Evolutionary conservation across 2,888 invertebrate genomes (phyloP).

Genomic region (Caenorhabditis sinica): DNA sequence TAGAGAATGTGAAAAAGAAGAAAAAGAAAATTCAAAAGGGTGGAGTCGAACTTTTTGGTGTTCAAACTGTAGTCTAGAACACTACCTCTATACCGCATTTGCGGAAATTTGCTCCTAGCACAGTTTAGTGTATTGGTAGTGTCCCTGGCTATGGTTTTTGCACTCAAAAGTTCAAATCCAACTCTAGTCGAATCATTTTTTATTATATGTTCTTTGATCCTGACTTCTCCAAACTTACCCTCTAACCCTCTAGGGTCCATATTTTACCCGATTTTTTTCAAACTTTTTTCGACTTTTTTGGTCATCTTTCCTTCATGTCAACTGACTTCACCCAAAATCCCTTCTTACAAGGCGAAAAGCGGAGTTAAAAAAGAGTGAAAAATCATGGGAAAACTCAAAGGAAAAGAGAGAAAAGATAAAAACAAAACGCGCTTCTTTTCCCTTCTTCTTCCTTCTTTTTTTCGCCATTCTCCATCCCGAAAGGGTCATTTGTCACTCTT

Average conservation of each 20-base stretch:
- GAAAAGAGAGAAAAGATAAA: slow-evolving; percentile 3
- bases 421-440: slow-evolving; percentile 17
- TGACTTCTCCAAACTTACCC: neutral
- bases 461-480: slow-evolving; percentile 16
- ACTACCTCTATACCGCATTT: too few relatives aligned
- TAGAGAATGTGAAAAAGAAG: neutral
- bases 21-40: neutral
- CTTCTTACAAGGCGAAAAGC: too few relatives aligned
- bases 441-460: slow-evolving; percentile 24
- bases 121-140: too few relatives aligned
- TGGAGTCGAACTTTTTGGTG: slow-evolving; percentile 3
- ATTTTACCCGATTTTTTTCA: slow-evolving; percentile 16
- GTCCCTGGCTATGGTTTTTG: too few relatives aligned
- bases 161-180: too few relatives aligned
- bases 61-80: neutral
- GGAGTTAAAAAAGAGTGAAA: slow-evolving; percentile 19
- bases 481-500: slow-evolving; percentile 50
- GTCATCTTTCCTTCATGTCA: slow-evolving; percentile 1
- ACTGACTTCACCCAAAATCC: slow-evolving; percentile 7
- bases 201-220: neutral
- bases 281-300: slow-evolving; percentile 4
- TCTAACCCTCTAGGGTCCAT: neutral
- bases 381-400: slow-evolving; percentile 38
- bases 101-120: too few relatives aligned
- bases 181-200: neutral